Evolutionary conservation across 2,113 vertebrate species (phyloP).

Genomic region (Coregonus clupeaformis): DNA sequence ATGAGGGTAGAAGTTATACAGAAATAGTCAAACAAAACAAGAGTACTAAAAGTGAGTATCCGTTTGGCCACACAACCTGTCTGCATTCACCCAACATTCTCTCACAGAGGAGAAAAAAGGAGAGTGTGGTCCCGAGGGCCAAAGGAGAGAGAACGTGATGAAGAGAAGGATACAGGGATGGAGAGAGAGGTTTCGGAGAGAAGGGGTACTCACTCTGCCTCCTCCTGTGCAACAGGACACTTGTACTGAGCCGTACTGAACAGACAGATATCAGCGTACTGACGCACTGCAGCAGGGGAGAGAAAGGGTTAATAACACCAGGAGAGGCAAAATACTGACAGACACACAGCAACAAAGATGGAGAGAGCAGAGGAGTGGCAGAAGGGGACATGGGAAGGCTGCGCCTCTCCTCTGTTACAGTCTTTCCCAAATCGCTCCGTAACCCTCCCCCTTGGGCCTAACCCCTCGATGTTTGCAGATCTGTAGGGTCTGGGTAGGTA

Average conservation of each 20-base stretch:
- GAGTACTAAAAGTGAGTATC: background rate
- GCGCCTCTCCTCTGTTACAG: background rate
- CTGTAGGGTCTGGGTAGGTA: too few relatives aligned
- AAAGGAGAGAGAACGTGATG: background rate
- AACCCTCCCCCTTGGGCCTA: too few relatives aligned
- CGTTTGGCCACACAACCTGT: background rate
- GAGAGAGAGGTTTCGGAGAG: background rate
- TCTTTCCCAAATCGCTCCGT: too few relatives aligned
- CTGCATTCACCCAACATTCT: background rate
- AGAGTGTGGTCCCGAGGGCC: slow-evolving; percentile 5
- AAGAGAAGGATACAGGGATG: background rate
- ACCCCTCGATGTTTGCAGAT: too few relatives aligned
- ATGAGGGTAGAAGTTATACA: background rate
- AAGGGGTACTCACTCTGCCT: slow-evolving; percentile 80
- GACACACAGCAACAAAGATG: slow-evolving; percentile 15
- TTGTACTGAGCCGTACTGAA: slow-evolving; percentile 95
- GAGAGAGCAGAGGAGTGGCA: background rate
- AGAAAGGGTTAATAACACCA: background rate
- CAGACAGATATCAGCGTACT: slow-evolving; percentile 91
- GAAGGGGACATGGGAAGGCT: background rate
- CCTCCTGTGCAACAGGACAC: slow-evolving; percentile 86
- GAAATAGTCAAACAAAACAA: background rate
- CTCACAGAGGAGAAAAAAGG: background rate
- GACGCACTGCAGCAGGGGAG: slow-evolving; percentile 76
- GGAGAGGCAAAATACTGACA: background rate